These are phyloP conservation scores for Sicus ferrugineus DNA, from an alignment of 2,888 invertebrate species.

Conservation along the genomic window DNA sequence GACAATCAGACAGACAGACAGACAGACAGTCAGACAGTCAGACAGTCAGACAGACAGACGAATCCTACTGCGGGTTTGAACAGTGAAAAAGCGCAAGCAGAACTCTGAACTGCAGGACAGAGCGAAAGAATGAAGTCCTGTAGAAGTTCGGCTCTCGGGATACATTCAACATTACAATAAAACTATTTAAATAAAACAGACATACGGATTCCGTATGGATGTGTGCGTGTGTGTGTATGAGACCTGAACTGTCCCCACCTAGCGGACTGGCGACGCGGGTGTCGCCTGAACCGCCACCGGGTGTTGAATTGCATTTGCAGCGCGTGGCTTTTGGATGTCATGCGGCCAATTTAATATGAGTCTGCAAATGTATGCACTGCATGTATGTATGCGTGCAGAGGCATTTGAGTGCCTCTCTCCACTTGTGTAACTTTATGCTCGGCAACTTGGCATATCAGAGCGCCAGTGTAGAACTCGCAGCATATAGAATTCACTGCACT, in stretches of 20 bases:
- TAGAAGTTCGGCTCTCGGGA: slow-evolving; percentile 4
- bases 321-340: slow-evolving; percentile 36
- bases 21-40: neutral
- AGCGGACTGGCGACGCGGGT: neutral
- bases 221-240: neutral
- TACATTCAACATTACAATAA: slow-evolving; percentile 24
- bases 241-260: neutral
- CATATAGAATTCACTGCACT: neutral
- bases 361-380: neutral
- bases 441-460: neutral
- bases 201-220: neutral
- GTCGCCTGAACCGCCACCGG: neutral
- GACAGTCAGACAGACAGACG: neutral
- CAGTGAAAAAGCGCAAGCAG: neutral
- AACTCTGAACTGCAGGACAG: neutral
- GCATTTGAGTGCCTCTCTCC: neutral
- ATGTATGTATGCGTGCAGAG: neutral
- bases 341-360: slow-evolving; percentile 31
- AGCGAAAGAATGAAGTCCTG: neutral
- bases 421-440: slow-evolving; percentile 1
- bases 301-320: slow-evolving; percentile 55
- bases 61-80: no score
- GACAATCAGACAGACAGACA: neutral
- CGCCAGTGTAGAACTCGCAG: neutral
- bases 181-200: slow-evolving; percentile 17